These are phyloP conservation scores for Mesaphorura yosii DNA, from an alignment of 1,140 invertebrate genomes.

Conservation along the genomic window DNA sequence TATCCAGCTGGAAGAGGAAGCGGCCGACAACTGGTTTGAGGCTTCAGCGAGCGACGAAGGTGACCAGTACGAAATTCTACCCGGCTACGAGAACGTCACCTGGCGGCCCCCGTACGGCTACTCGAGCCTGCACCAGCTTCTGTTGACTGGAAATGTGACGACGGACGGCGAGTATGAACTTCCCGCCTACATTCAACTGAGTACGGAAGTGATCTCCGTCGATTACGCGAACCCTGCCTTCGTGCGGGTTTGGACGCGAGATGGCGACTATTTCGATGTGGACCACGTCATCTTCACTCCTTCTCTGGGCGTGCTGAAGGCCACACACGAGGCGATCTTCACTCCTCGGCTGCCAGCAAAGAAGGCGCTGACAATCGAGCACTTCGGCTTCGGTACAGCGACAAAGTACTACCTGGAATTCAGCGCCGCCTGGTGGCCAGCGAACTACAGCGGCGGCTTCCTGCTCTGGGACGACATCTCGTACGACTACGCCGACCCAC, in stretches of 20 bases:
- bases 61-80: too few species aligned
- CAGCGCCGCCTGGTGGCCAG: slow-evolving; percentile 36
- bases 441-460: slow-evolving; percentile 7
- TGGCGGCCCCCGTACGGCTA: background rate
- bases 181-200: background rate
- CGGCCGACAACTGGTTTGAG: background rate
- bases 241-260: too few species aligned
- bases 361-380: slow-evolving; percentile 48
- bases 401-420: slow-evolving; percentile 57
- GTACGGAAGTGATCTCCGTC: background rate
- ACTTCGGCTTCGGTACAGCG: slow-evolving; percentile 54
- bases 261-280: slow-evolving; percentile 45
- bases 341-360: slow-evolving; percentile 44
- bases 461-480: slow-evolving; percentile 18
- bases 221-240: too few species aligned
- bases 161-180: background rate
- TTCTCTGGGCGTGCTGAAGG: slow-evolving; percentile 55
- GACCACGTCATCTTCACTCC: slow-evolving; percentile 56
- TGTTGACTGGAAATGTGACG: background rate
- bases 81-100: too few species aligned
- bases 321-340: slow-evolving; percentile 43
- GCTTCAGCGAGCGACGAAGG: background rate
- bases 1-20: background rate
- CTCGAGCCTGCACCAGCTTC: background rate
- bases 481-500: background rate